These are phyloP conservation scores for Centruroides sculpturatus DNA, from an alignment of 1,140 invertebrate genomes.

Conservation along the genomic window DNA sequence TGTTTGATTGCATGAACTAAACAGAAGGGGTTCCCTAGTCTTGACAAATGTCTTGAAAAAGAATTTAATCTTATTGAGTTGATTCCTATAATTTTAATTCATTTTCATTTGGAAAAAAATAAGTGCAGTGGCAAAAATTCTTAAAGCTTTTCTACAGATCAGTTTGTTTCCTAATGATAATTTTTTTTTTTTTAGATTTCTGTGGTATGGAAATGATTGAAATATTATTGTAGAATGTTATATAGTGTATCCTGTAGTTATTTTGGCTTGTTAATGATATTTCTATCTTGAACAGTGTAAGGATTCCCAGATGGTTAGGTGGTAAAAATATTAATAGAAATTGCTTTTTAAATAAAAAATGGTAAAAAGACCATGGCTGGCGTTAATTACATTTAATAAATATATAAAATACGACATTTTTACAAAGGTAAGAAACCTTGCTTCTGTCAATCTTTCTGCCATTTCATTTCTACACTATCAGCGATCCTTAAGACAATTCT, in stretches of 20 bases:
- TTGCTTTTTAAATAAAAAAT: too few species aligned
- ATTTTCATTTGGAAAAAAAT: slow-evolving; percentile 9
- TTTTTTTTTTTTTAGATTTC: too few species aligned
- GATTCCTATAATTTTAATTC: slow-evolving; percentile 21
- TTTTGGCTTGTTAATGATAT: background rate
- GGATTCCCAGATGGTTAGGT: slow-evolving; percentile 1
- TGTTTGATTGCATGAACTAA: slow-evolving; percentile 6
- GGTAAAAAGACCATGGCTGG: too few species aligned
- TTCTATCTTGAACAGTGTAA: background rate
- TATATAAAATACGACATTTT: too few species aligned
- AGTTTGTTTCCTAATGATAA: background rate
- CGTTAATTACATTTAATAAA: too few species aligned
- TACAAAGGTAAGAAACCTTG: too few species aligned
- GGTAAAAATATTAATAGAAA: background rate
- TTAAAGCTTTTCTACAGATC: slow-evolving; percentile 15
- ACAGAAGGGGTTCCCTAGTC: background rate
- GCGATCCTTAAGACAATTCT: too few species aligned
- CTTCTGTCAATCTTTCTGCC: too few species aligned
- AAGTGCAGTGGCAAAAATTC: slow-evolving; percentile 2
- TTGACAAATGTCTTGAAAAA: slow-evolving; percentile 10
- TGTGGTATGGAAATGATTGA: too few species aligned
- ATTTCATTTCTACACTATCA: too few species aligned
- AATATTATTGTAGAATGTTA: too few species aligned
- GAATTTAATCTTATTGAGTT: slow-evolving; percentile 6
- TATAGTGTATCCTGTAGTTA: too few species aligned